These are phyloP conservation scores for Drosophila elegans DNA, from an alignment of 1,140 invertebrate genomes.

Conservation along the genomic window DNA sequence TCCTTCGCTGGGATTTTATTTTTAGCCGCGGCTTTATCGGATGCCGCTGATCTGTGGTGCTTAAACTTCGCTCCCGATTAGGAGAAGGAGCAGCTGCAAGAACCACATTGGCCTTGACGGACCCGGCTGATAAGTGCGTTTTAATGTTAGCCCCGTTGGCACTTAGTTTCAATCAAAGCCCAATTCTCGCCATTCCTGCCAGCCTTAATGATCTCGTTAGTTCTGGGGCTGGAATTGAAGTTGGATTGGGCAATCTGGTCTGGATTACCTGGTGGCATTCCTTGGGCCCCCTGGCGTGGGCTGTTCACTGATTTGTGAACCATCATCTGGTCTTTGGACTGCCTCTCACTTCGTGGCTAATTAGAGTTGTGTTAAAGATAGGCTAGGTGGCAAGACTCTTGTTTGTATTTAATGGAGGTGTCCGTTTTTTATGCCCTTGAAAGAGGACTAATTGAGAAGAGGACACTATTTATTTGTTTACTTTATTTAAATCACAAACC, in stretches of 20 bases:
- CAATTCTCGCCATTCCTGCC: constrained; percentile 51
- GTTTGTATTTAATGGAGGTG: constrained; percentile 24
- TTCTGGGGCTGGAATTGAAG: constrained; percentile 22
- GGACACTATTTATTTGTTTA: neutral
- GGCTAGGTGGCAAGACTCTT: constrained; percentile 31
- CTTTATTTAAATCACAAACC: neutral
- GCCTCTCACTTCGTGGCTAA: constrained; percentile 35
- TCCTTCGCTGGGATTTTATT: constrained; percentile 46
- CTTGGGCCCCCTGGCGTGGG: constrained; percentile 4
- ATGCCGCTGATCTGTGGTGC: constrained; percentile 28
- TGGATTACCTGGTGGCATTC: neutral
- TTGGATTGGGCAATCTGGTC: constrained; percentile 11
- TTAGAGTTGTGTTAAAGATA: constrained; percentile 40
- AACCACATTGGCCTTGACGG: constrained; percentile 40
- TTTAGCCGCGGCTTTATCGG: constrained; percentile 50
- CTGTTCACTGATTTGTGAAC: constrained; percentile 50
- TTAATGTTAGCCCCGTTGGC: constrained; percentile 64
- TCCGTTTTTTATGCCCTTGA: constrained; percentile 11
- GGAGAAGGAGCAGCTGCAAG: constrained; percentile 37
- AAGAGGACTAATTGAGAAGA: neutral
- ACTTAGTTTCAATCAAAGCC: constrained; percentile 63
- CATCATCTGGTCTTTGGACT: constrained; percentile 35
- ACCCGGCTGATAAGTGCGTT: constrained; percentile 70
- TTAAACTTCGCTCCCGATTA: constrained; percentile 57
- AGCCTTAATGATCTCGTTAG: constrained; percentile 70